Conservation (phyloP, 2,888 invertebrate species). For the Myathropa florea region DNA sequence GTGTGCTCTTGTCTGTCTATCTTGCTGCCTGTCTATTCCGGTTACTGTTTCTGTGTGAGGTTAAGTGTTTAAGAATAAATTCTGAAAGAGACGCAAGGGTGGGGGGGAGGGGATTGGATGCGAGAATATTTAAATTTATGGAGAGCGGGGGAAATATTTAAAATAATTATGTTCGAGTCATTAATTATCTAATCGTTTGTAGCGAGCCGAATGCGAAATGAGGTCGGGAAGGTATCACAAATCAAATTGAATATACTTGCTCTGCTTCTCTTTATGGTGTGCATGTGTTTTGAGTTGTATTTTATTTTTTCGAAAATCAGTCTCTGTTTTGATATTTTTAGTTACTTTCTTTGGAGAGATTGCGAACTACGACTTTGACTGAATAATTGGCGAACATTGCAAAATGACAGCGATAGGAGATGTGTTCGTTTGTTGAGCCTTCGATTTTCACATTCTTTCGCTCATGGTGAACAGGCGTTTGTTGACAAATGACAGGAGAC, state of each 20-base stretch:
- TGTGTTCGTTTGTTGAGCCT: no score
- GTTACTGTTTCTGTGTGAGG: conserved; percentile 20
- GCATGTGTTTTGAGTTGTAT: neutral
- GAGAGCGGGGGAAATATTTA: conserved; percentile 8
- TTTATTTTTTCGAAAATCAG: neutral
- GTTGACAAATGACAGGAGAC: no score
- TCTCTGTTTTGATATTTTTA: no score
- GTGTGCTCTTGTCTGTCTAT: neutral
- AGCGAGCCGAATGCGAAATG: conserved; percentile 31
- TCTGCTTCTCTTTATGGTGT: neutral
- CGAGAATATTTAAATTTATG: conserved; percentile 8
- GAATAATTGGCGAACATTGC: no score
- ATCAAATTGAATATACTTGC: neutral
- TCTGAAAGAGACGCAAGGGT: neutral
- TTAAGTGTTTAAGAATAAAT: conserved; percentile 43
- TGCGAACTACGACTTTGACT: no score
- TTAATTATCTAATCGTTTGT: conserved; percentile 46
- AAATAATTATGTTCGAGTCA: conserved; percentile 37
- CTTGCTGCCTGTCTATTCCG: neutral
- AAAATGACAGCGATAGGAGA: no score
- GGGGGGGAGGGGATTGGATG: neutral
- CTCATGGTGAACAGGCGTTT: no score
- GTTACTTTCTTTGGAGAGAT: no score
- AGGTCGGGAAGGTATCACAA: conserved; percentile 17
- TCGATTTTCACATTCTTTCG: no score